Percentiles rank a stretch among this genome's conserved stretches.
phyloP scores from a whole-genome alignment of 2,113 vertebrate species.

The Urocynchramus pylzowi region DNA sequence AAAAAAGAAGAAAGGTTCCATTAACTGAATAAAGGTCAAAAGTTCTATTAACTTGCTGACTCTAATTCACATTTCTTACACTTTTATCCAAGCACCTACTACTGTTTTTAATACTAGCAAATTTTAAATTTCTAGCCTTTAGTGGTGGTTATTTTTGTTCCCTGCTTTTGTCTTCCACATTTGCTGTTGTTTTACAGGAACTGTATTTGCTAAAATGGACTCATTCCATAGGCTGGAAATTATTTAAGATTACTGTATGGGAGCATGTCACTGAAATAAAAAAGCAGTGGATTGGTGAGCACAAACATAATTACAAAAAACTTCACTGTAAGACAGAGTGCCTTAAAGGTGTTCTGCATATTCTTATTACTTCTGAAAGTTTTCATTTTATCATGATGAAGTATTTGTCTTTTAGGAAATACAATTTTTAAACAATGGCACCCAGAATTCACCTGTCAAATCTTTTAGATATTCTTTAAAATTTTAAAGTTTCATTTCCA shows the following conservation, averaged over 20 bases:
- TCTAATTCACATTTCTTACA: not conserved
- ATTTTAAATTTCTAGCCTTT: not conserved
- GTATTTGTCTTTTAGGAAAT: not conserved
- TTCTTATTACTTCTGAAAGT: not conserved
- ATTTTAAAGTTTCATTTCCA: not conserved
- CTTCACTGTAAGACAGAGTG: not conserved
- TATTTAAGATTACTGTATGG: not conserved
- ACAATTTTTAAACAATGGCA: not conserved
- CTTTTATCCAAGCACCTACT: not conserved
- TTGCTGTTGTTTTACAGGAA: not conserved
- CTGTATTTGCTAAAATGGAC: not conserved
- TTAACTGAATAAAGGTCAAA: not conserved
- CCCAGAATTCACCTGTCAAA: not conserved
- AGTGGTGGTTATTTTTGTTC: not conserved
- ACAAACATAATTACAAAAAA: not conserved
- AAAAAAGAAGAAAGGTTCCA: not conserved
- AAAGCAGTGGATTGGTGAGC: not conserved
- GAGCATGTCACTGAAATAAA: not conserved
- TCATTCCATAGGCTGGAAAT: not conserved
- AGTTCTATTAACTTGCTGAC: not conserved
- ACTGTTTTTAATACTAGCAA: not conserved
- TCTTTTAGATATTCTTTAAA: not conserved
- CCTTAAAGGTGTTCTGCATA: accelerated
- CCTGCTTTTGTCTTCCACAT: not conserved
- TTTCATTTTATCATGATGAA: not conserved